Base-by-base conservation (phyloP, 2,888 invertebrate genomes). In the Gari tellinella region DNA sequence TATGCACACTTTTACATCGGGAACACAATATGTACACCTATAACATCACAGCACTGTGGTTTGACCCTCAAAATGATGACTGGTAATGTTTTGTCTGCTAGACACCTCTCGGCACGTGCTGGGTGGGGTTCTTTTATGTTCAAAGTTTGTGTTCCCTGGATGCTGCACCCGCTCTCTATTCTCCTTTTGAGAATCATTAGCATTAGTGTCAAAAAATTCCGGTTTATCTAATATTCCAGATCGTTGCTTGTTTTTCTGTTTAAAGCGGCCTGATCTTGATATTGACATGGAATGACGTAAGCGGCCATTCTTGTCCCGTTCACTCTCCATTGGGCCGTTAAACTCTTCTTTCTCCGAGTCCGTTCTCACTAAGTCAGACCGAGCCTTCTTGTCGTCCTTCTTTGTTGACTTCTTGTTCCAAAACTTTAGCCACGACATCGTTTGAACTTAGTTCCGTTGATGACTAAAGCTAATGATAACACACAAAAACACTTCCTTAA, bases 211-310 rank as follows among this genome's bases (percentile, higher is more conserved):
- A 57, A 82, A 87, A 26, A 87, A 77, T 57, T 87, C 86, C 23
- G 86, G 84, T 61, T 85, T 73, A 61, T 88, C 87, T 41, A 85
- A 56, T 51, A 88, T 83, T 26, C 82, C 86, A 2, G 82, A 73
- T 31, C 88, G 67, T 64, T 86, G 85, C 60, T 85, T 81, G 61
- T 86, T 85, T 63, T 86, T 86, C 72, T 87, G 86, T 64, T 87
- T 88, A 64, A 86, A 88, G 48, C 88, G 64, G 17, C 88, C 88
- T 1, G 88, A 88, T 37, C 88, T 69, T n/a, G 88, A 88, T 69
- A 88, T 87, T 1, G 88, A 88, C 70, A 88, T 75, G 8, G 85
- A 78, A 55, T 87, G 86, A 25, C 84, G 82, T 37, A 87, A 64
- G 51, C 80, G 48, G 3, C 63, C 75, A 48, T 86, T 81, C 58